phyloP scores from a whole-genome alignment of 2,797 vertebrate genomes.

The Intellagama lesueurii region DNA sequence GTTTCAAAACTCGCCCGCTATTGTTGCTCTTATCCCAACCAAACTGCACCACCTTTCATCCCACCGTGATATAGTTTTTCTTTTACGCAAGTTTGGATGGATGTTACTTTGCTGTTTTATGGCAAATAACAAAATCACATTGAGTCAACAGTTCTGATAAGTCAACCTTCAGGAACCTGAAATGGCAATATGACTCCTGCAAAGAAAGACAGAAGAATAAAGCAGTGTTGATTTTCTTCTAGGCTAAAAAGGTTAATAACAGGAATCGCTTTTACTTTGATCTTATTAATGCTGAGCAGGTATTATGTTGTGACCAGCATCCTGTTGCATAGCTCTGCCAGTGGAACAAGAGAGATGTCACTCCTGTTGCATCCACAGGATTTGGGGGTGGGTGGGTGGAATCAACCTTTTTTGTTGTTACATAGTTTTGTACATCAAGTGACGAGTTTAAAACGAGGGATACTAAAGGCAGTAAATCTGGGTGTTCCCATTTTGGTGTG shows the following conservation, averaged over 20 bases:
- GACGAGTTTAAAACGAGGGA: no score
- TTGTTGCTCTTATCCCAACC: accelerated
- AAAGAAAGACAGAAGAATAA: constrained; percentile 47
- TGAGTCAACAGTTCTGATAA: constrained; percentile 68
- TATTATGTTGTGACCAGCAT: neutral
- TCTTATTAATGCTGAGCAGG: constrained; percentile 5
- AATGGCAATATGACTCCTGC: constrained; percentile 54
- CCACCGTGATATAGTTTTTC: constrained; percentile 34
- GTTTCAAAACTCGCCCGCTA: constrained; percentile 54
- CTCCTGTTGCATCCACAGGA: no score
- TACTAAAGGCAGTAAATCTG: neutral
- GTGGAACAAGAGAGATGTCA: no score
- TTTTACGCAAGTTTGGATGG: constrained; percentile 60
- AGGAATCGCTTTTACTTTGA: constrained; percentile 18
- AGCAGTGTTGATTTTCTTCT: constrained; percentile 46
- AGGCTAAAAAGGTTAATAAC: constrained; percentile 29
- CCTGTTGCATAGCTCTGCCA: no score
- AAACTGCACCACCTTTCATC: constrained; percentile 39
- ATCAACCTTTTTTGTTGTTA: no score
- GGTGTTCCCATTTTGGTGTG: neutral
- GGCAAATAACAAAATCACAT: constrained; percentile 67
- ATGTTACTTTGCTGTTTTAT: constrained; percentile 69
- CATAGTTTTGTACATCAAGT: neutral
- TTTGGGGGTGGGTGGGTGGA: no score
- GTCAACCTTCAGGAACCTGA: constrained; percentile 58